These are phyloP conservation scores for Chalcis sispes DNA, from an alignment of 2,888 invertebrate species.

Conservation along the genomic window DNA sequence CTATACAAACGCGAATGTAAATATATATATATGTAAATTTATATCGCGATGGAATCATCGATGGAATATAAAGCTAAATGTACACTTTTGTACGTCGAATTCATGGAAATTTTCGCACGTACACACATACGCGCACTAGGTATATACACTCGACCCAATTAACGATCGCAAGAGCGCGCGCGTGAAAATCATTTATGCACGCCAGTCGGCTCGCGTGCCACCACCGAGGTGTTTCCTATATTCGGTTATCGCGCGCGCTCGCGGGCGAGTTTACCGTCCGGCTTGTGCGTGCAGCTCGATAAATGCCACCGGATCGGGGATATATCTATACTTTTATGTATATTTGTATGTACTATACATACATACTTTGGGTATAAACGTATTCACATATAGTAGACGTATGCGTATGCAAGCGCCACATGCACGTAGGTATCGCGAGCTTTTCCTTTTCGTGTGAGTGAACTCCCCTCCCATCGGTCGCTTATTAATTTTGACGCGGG, in stretches of 20 bases:
- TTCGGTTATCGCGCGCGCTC: neutral
- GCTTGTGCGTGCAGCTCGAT: too few relatives aligned
- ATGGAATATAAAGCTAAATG: neutral
- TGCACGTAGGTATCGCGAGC: neutral
- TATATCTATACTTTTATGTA: too few relatives aligned
- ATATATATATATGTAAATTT: neutral
- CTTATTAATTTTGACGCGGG: conserved; percentile 45
- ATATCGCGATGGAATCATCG: neutral
- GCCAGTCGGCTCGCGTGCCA: neutral
- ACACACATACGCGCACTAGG: too few relatives aligned
- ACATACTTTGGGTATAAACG: neutral
- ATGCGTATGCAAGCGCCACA: neutral
- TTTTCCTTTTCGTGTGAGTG: too few relatives aligned
- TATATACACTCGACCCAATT: conserved; percentile 36
- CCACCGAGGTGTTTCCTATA: too few relatives aligned
- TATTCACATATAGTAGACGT: neutral
- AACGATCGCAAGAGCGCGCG: conserved; percentile 33
- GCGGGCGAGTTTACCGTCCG: too few relatives aligned
- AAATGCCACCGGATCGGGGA: too few relatives aligned
- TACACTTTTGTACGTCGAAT: too few relatives aligned
- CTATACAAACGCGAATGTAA: too few relatives aligned
- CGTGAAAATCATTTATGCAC: conserved; percentile 46
- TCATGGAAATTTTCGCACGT: too few relatives aligned
- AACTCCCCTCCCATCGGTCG: neutral
- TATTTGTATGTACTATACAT: neutral